Evolutionary conservation across 2,888 invertebrate species (phyloP).

Genomic region (Calameuta filiformis): DNA sequence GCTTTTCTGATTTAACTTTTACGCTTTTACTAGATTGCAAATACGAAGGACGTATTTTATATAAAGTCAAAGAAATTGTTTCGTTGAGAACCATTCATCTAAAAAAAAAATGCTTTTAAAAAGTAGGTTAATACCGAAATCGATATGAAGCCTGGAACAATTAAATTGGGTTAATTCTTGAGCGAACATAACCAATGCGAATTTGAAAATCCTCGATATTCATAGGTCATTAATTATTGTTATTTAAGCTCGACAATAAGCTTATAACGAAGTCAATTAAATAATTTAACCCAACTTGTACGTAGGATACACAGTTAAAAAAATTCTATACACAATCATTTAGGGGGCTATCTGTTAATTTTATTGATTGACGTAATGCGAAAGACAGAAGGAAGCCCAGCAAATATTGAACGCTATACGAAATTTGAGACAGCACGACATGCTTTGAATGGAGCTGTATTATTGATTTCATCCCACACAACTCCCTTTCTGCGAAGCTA

Average conservation of each 20-base stretch:
- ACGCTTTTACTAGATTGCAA: not conserved
- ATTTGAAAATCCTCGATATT: not conserved
- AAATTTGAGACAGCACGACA: not conserved
- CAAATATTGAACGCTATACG: not conserved
- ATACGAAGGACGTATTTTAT: not conserved
- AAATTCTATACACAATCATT: not conserved
- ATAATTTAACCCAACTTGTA: not conserved
- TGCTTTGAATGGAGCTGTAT: slow-evolving; percentile 55
- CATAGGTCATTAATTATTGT: not conserved
- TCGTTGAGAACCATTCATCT: not conserved
- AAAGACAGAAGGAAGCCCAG: not conserved
- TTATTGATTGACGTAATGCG: not conserved
- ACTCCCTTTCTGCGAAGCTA: slow-evolving; percentile 10
- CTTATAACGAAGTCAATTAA: not conserved
- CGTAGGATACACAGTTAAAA: not conserved
- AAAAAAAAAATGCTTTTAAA: not conserved
- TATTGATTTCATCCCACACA: slow-evolving; percentile 56
- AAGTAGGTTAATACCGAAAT: not conserved
- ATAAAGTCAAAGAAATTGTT: not conserved
- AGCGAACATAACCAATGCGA: not conserved
- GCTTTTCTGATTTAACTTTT: not conserved
- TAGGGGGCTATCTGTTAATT: not conserved
- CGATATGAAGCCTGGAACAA: not conserved
- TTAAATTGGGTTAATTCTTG: not conserved
- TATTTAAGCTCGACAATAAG: not conserved